Base-by-base conservation (phyloP, 2,113 vertebrate species). In the Loxodonta africana region DNA sequence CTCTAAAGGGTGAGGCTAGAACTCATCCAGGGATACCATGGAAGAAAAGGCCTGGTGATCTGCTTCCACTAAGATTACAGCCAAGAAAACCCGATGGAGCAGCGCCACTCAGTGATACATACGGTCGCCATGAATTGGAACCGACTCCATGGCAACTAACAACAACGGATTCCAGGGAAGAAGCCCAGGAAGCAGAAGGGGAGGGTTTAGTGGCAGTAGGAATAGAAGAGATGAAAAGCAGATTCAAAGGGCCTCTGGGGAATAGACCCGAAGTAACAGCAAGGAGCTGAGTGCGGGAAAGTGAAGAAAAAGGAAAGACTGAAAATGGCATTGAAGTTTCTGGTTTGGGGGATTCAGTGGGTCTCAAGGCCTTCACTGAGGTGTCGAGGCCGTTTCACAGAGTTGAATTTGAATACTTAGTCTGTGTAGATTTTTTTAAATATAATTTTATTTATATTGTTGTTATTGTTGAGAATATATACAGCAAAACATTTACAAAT, bases 361-460 rank as follows among this genome's bases (percentile, higher is more conserved):
- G 57, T 91, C 60, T 83, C 90, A 71, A 62, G 33, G 20, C 48
- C 48, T 62, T 82, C 62, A 44, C 30, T 91, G 62, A 71, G 53
- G 44, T 20, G 3, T 28, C 37, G 83, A 78, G 82, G 63, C 41
- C 65, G 44, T 41, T 41, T 73, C 83, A 48, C 25, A 63, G 11
- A 12, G 37, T 6, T 48, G 7, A 89, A 3, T 73, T 86, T 92
- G 10, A 89, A 48, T 65, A 11, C 37, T 37, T 33, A 62, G 73
- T 91, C 15, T 90, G 87, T 53, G 74, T n/a, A 74, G 12, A 57
- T n/a, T 84, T n/a, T 82, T 90, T 84, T 76, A 92, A 95, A 89
- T 57, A 69, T 74, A 44, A 33, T 51, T 57, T 82, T 71, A 71
- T 71, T 15, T 71, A 8, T n/a, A 15, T 71, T 30, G 67, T 71